Base-by-base conservation (phyloP, 2,888 invertebrate genomes). In the Eurytoma californica region DNA sequence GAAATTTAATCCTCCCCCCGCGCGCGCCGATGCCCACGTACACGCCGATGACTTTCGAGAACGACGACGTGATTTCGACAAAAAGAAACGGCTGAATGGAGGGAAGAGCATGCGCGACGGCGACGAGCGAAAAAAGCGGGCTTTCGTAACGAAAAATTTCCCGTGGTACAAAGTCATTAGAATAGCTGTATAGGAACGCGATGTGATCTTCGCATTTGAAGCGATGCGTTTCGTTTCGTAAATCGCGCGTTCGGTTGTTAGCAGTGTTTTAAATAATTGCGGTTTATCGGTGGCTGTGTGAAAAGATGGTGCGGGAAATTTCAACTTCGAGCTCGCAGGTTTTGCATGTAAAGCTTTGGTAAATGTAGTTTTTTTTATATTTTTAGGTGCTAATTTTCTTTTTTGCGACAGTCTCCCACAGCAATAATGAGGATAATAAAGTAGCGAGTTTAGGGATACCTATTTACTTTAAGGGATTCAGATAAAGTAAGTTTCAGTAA, bases 31-130 rank as follows among this genome's bases (percentile, higher is more conserved):
- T 30, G 39, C 55, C 55, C 65, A 65, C 58, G 57, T 65, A 58
- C 53, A 3, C 2, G n/a, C 55, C 61, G 39, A 65, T 69, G 79
- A 74, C 65, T 69, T 49, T 73, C 30, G 51, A 73, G 69, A 73
- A 73, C 13, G 30, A 55, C 63, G 49, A 51, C 78, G 78, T 78
- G 73, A 78, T 78, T 78, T 68, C 47, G 57, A 73, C 68, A 78
- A 72, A 72, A 28, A 39, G 72, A 39, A 60, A 66, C 20, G 20
- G n/a, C 12, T 30, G 20, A 30, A 67, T 58, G 47, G 49, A 30
- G 58, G 47, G 30, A 20, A 16, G 16, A 20, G n/a, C 16, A 39
- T 39, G 49, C 39, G 16, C 18, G 7, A 51, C n/a, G 28, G 14
- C 14, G 51, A 66, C 9, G 20, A 20, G 58, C 20, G 47, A 58